A percentile compares a stretch with the other conserved stretches of the same genome.
These are phyloP conservation scores for Apistogramma diplotaenia DNA, from an alignment of 2,113 vertebrate species.

Conservation along the genomic window DNA sequence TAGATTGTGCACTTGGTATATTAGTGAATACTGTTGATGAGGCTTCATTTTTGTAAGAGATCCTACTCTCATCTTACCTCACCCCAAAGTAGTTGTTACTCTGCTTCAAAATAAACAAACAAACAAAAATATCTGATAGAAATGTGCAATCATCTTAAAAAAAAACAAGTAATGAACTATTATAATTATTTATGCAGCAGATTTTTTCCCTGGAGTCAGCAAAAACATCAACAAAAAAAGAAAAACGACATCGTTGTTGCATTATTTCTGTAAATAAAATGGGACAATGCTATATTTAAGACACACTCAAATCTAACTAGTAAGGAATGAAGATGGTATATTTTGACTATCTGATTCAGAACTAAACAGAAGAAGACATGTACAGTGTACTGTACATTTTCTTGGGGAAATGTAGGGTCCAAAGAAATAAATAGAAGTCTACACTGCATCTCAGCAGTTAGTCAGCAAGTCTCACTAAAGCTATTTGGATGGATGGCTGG, in stretches of 20 bases:
- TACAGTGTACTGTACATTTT: neutral
- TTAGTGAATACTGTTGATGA: neutral
- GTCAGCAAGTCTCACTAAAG: slow-evolving; percentile 39
- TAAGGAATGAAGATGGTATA: neutral
- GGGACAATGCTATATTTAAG: neutral
- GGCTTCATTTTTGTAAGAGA: neutral
- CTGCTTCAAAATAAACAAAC: too few species aligned
- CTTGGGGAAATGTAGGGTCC: neutral
- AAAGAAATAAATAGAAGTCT: slow-evolving; percentile 15
- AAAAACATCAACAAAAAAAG: neutral
- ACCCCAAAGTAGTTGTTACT: neutral
- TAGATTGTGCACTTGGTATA: neutral
- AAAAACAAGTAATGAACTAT: too few species aligned
- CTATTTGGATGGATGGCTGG: slow-evolving; percentile 32
- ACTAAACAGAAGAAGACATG: neutral
- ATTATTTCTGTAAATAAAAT: neutral
- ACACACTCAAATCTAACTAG: neutral
- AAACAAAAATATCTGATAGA: neutral
- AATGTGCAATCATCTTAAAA: neutral
- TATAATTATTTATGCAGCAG: neutral
- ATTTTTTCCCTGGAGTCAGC: neutral
- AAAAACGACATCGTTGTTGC: neutral
- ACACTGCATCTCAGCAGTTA: slow-evolving; percentile 26
- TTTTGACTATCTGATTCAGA: neutral
- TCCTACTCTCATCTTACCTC: neutral